Evolutionary conservation across 2,888 invertebrate species (phyloP), one percentile per base, ranked within the genome.

Genomic region (Hesperia comma): DNA sequence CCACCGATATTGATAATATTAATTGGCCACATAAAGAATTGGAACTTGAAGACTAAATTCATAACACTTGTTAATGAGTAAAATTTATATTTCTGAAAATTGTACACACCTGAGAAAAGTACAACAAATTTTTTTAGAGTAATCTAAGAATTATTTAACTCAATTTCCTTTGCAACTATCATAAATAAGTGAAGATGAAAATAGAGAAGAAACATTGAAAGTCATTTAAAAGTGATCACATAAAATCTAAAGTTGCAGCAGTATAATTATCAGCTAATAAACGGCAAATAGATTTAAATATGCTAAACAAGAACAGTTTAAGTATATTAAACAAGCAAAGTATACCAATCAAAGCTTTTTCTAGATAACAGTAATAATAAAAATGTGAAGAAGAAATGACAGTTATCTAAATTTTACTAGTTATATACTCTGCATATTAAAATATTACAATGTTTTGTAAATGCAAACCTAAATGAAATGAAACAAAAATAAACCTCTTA

Each of bases 11-110:
- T 55, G 80, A 87, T 63, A 79, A 84, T 37, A 72, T 79, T 46
- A 73, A 75, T 64, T 87, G 86, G 87, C 77, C 78, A 68, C 81
- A 82, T 43, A 83, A 82, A 79, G 82, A 86, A 63, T 73, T 84
- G 75, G 79, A 84, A 72, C 64, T 75, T 64, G 76, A 82, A 79
- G 69, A 78, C 70, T 75, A 80, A 85, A 86, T 81, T 83, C 82
- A 85, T 74, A 82, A 77, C 73, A 76, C 67, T 71, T 74, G 77
- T 73, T 72, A 76, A 82, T 90, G 87, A 90, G 87, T 90, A 91
- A 89, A 90, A 86, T 90, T 90, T 92, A 90, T 92, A 89, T 90
- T 92, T 91, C 90, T 85, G 90, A 92, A 90, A 90, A 90, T 88
- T 90, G 88, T 91, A 92, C 92, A 92, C 87, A 90, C 86, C 83